Evolutionary conservation across 2,888 invertebrate genomes (phyloP).

Genomic region (Thymelicus sylvestris): DNA sequence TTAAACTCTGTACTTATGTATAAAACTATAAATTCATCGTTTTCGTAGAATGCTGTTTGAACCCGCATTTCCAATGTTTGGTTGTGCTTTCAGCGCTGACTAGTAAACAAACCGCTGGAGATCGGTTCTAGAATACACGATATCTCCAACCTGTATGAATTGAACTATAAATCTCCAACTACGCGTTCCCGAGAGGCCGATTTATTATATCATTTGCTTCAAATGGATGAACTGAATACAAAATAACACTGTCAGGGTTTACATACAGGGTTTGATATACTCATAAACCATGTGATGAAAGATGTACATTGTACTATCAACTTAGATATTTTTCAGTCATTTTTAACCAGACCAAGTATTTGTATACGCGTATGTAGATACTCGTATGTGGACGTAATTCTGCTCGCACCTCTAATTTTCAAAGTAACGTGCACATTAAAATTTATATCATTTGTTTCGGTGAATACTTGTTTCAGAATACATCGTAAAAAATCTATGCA

Average conservation of each 20-base stretch:
- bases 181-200: background rate
- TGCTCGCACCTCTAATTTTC: no score
- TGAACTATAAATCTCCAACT: slow-evolving; percentile 1
- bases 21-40: no score
- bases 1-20: no score
- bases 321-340: no score
- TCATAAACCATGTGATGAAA: background rate
- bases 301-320: background rate
- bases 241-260: background rate
- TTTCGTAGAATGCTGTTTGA: slow-evolving; percentile 2
- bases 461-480: no score
- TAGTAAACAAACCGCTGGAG: slow-evolving; percentile 17
- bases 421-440: no score
- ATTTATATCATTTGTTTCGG: no score
- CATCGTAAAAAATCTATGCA: no score
- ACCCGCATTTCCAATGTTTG: background rate
- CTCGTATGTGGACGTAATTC: no score
- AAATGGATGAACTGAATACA: background rate
- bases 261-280: no score
- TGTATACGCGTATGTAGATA: no score
- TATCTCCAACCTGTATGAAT: slow-evolving; percentile 10
- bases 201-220: background rate
- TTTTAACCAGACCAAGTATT: no score
- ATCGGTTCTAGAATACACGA: slow-evolving; percentile 17
- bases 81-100: slow-evolving; percentile 6